These are phyloP conservation scores for Lasioglossum baleicum DNA, from an alignment of 1,140 invertebrate genomes.

Conservation along the genomic window DNA sequence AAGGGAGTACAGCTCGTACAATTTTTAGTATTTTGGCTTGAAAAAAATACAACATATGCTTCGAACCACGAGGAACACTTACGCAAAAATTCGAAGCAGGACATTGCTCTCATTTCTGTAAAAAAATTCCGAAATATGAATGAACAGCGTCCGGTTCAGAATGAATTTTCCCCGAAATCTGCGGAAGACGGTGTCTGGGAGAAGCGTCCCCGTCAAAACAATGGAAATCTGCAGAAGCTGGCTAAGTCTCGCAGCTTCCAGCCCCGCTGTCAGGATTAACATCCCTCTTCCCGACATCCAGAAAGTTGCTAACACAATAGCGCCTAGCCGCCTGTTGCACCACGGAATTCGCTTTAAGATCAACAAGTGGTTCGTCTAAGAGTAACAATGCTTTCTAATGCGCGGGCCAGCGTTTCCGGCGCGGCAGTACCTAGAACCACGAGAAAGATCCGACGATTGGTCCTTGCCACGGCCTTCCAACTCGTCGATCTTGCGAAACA, in stretches of 20 bases:
- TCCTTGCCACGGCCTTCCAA: conserved; percentile 45
- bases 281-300: conserved; percentile 17
- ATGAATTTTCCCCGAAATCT: no score
- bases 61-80: no score
- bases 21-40: no score
- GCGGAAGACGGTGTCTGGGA: no score
- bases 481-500: conserved; percentile 44
- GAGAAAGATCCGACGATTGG: conserved; percentile 20
- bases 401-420: conserved; percentile 30
- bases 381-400: conserved; percentile 64
- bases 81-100: no score
- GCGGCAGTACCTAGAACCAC: not conserved
- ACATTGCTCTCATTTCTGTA: no score
- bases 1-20: no score
- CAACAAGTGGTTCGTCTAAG: conserved; percentile 70
- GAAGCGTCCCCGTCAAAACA: not conserved
- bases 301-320: conserved; percentile 60
- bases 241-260: not conserved
- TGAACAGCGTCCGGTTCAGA: no score
- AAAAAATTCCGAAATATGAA: no score
- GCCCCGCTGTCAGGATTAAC: conserved; percentile 42
- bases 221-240: not conserved
- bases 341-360: conserved; percentile 52
- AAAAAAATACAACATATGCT: no score
- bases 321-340: conserved; percentile 55